Percentiles rank a stretch among this genome's conserved stretches.
phyloP scores from a whole-genome alignment of 2,888 invertebrate genomes.

The Taenaris catops region DNA sequence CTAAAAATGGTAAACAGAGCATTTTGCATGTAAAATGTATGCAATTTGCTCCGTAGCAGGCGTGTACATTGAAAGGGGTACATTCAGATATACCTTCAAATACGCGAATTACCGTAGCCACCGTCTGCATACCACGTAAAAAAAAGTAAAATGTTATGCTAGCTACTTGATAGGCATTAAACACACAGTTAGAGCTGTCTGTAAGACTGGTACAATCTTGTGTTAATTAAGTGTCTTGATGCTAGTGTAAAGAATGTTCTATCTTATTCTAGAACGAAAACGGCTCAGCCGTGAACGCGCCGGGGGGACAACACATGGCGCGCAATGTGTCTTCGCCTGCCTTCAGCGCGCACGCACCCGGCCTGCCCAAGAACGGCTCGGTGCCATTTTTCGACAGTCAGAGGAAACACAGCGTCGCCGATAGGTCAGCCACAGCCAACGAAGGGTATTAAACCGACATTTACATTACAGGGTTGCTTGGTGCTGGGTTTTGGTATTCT shows the following conservation, averaged over 20 bases:
- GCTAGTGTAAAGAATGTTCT: background rate
- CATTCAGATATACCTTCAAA: no score
- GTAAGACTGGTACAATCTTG: no score
- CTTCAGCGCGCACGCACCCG: conserved; percentile 86
- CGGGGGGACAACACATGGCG: conserved; percentile 72
- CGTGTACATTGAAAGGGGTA: no score
- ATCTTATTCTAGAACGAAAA: conserved; percentile 45
- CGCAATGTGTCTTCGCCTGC: conserved; percentile 94
- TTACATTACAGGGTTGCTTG: conserved; percentile 6
- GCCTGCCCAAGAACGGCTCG: conserved; percentile 91
- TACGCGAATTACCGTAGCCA: no score
- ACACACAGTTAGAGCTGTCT: no score
- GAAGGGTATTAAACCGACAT: conserved; percentile 9
- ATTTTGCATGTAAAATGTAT: no score
- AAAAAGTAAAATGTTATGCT: no score
- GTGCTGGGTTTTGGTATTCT: conserved; percentile 4
- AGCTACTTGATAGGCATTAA: no score
- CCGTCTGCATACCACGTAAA: no score
- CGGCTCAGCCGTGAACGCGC: conserved; percentile 27
- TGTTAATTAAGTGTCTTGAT: no score
- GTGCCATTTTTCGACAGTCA: conserved; percentile 94
- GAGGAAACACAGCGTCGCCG: conserved; percentile 90
- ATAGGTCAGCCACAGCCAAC: conserved; percentile 62
- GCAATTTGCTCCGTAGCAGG: no score
- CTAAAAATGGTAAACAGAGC: no score